Conservation (phyloP, 2,888 invertebrate species). For the Ormyrus pomaceus region DNA sequence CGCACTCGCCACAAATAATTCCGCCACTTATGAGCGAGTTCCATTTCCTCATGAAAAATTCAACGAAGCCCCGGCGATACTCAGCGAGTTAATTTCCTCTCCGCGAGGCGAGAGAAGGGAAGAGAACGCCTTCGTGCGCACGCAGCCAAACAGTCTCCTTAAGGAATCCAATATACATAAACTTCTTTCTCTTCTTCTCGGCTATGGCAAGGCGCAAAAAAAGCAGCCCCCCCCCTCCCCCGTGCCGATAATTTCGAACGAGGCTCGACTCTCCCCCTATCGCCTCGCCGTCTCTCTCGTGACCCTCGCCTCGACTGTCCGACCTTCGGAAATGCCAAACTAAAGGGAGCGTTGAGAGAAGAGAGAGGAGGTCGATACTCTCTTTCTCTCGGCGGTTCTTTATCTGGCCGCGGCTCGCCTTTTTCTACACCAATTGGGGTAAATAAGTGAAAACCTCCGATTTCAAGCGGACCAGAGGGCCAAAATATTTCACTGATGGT, state of each 20-base stretch:
- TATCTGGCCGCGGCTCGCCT: background rate
- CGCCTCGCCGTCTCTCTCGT: background rate
- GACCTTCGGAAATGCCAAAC: constrained; percentile 31
- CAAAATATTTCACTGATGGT: no score
- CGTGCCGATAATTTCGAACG: constrained; percentile 53
- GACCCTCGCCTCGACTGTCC: background rate
- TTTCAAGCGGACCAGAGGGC: background rate
- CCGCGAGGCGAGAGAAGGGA: constrained; percentile 1
- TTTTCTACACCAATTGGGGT: constrained; percentile 20
- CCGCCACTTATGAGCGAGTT: background rate
- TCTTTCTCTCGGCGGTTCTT: background rate
- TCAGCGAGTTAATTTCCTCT: constrained; percentile 13
- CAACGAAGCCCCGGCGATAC: constrained; percentile 1
- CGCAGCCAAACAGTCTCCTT: background rate
- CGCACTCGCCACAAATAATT: background rate
- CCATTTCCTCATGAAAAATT: constrained; percentile 7
- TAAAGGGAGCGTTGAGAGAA: background rate
- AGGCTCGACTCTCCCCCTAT: background rate
- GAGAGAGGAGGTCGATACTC: constrained; percentile 30
- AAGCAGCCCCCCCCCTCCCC: no score
- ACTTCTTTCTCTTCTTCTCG: constrained; percentile 19
- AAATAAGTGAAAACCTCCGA: constrained; percentile 36
- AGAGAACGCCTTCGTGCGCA: constrained; percentile 9
- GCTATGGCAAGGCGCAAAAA: background rate
- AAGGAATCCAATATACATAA: constrained; percentile 44